Evolutionary conservation across 2,888 invertebrate species (phyloP), one percentile per base, ranked within the genome.

Genomic region (Penaeus monodon): DNA sequence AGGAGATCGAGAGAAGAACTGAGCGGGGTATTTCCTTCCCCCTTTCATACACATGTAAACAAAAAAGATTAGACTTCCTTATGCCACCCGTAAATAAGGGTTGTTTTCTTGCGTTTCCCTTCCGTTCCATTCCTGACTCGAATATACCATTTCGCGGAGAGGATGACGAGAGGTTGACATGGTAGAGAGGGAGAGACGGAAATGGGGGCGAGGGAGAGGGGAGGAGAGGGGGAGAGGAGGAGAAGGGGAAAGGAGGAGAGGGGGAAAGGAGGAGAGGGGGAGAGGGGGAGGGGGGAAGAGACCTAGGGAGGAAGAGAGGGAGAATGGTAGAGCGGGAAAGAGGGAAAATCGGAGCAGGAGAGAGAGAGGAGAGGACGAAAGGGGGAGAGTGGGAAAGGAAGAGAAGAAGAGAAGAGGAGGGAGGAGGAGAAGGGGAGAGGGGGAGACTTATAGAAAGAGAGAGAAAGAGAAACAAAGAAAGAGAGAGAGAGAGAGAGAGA

Each of bases 401-500:
- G 57, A 73, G 73, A 82, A 17, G 57, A 63, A 82, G 73, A 73
- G 73, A 49, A 63, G 68, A 38, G 44, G 49, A 77, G 77, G 49
- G 44, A 77, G 57, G 49, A 24, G 24, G 77, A 77, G 20, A 14
- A 2, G 0, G 74, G 1, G 74, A 33, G 74, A 74, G 12, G 6
- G 74, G 20, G 0, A n/a, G n/a, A 29, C 29, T 27, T 0, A 73
- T 27, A 73, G 73, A 73, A 73, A 22, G 33, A 20, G 27, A 22
- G 22, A 14, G 38, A 33, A 22, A 24, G 24, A 29, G 12, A 29
- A 68, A 24, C 1, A 68, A 68, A 38, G 74, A 33, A 14, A 74
- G 10, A 20, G 29, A 33, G 33, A 38, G 20, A 74, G 38, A 4
- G 14, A 74, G 33, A 74, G 3, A 74, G 33, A 38, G 27, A 33